phyloP scores from a whole-genome alignment of 2,888 invertebrate genomes.

The Mesorhabditis sp. region DNA sequence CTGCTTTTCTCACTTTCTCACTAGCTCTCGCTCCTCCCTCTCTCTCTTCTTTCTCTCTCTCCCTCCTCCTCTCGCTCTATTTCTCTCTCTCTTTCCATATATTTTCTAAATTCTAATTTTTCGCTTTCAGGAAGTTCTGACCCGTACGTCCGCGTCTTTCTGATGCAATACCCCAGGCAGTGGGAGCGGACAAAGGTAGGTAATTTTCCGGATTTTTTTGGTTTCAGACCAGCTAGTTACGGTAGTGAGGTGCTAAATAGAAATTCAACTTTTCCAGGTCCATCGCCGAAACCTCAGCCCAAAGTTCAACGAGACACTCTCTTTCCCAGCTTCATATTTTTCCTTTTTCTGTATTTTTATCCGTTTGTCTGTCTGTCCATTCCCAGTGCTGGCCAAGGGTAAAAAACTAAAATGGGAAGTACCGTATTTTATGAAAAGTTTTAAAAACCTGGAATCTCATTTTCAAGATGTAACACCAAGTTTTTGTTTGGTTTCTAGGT shows the following conservation, averaged over 20 bases:
- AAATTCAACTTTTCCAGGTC: constrained; percentile 14
- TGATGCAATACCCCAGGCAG: constrained; percentile 40
- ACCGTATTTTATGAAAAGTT: no score
- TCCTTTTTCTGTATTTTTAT: background rate
- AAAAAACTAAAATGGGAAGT: background rate
- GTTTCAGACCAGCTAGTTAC: background rate
- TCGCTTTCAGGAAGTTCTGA: constrained; percentile 44
- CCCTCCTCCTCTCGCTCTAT: no score
- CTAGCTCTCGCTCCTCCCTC: no score
- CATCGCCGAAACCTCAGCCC: constrained; percentile 49
- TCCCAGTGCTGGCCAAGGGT: background rate
- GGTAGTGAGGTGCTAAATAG: background rate
- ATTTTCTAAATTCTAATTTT: background rate
- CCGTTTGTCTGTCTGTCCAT: background rate
- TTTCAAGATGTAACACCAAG: no score
- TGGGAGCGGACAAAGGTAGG: constrained; percentile 36
- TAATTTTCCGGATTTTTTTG: background rate
- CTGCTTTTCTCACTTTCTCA: no score
- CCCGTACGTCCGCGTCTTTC: constrained; percentile 51
- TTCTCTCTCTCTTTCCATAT: no score
- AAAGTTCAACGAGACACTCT: constrained; percentile 49
- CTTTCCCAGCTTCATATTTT: constrained; percentile 41
- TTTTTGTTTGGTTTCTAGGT: no score
- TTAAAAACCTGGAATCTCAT: no score
- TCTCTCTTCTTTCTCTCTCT: no score